Conservation (phyloP, 2,113 vertebrate genomes). For the Lonchura striata region DNA sequence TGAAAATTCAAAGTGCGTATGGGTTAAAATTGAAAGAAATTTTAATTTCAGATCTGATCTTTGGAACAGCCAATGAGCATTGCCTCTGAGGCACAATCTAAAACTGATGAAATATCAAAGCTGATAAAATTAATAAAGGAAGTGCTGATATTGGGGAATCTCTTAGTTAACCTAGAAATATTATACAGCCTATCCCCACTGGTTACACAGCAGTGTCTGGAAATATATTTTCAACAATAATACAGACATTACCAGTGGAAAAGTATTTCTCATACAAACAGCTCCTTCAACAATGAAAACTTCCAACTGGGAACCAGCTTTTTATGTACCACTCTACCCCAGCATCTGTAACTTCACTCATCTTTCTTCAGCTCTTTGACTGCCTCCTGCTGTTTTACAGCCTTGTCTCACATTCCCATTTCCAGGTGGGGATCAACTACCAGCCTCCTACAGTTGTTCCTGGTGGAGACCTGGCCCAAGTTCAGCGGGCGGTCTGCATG, state of each 20-base stretch:
- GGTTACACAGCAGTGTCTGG: neutral
- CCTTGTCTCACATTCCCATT: neutral
- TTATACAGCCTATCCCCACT: neutral
- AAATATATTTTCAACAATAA: neutral
- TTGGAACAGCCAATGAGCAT: neutral
- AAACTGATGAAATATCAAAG: neutral
- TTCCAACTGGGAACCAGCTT: neutral
- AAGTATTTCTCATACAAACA: neutral
- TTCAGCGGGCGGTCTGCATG: slow-evolving; percentile 80
- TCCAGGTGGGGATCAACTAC: slow-evolving; percentile 82
- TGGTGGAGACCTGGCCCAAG: slow-evolving; percentile 76
- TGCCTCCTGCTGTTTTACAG: neutral
- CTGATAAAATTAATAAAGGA: neutral
- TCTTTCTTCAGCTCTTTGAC: neutral
- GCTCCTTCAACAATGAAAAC: neutral
- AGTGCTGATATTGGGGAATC: neutral
- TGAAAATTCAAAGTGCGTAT: neutral
- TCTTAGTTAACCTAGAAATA: neutral
- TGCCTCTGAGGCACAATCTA: neutral
- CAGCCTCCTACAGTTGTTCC: slow-evolving; percentile 79
- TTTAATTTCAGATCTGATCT: neutral
- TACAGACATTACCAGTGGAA: neutral
- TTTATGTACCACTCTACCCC: neutral
- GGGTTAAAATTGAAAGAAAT: neutral
- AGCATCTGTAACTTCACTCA: neutral